These are phyloP conservation scores for Paraplagusia blochii DNA, from an alignment of 2,113 vertebrate genomes.

Conservation along the genomic window DNA sequence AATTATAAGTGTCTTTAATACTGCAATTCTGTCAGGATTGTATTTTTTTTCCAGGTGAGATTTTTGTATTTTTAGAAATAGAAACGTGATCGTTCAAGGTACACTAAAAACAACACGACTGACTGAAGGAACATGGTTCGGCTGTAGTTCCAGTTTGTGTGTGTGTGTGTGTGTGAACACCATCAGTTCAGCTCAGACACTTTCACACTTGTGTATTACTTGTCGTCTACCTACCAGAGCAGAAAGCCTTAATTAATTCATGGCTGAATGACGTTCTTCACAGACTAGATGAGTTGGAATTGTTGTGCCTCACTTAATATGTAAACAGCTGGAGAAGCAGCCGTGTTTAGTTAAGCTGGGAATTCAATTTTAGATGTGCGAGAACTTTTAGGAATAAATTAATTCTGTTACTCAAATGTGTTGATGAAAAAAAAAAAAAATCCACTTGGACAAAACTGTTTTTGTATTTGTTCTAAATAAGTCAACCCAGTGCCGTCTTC, in stretches of 20 bases:
- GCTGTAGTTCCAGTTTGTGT: constrained; percentile 34
- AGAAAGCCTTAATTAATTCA: constrained; percentile 75
- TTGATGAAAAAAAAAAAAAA: too few relatives aligned
- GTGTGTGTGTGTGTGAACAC: constrained; percentile 41
- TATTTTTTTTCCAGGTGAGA: too few relatives aligned
- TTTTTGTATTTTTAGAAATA: too few relatives aligned
- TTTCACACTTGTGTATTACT: constrained; percentile 50
- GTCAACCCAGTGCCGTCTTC: too few relatives aligned
- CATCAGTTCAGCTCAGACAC: constrained; percentile 54
- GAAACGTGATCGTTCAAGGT: background rate
- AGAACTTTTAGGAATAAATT: constrained; percentile 18
- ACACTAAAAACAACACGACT: constrained; percentile 18
- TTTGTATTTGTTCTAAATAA: background rate
- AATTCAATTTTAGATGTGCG: constrained; percentile 39
- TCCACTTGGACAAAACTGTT: background rate
- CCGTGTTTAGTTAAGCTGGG: constrained; percentile 35
- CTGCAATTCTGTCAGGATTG: too few relatives aligned
- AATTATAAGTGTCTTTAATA: too few relatives aligned
- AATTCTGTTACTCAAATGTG: constrained; percentile 11
- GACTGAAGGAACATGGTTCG: constrained; percentile 31
- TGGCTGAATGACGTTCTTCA: constrained; percentile 68
- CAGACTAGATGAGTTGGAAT: constrained; percentile 60
- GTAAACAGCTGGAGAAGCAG: constrained; percentile 65
- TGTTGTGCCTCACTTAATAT: constrained; percentile 69
- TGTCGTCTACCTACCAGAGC: constrained; percentile 72